phyloP scores from a whole-genome alignment of 2,113 vertebrate genomes.

The Hippocampus comes region DNA sequence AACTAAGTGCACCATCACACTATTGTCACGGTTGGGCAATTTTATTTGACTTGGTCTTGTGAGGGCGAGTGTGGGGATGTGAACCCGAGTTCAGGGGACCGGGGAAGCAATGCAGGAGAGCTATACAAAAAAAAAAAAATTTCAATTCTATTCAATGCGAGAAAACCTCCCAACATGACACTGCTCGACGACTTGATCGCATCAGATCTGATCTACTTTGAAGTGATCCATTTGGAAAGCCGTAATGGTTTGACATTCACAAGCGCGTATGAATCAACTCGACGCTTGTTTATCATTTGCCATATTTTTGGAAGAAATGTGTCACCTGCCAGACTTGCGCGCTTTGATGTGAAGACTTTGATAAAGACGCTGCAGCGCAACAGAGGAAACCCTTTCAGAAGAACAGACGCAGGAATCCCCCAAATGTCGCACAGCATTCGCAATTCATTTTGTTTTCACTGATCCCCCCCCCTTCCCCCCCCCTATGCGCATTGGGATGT shows the following conservation, averaged over 20 bases:
- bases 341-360: slow-evolving; percentile 56
- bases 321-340: slow-evolving; percentile 58
- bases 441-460: neutral
- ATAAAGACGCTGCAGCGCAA: slow-evolving; percentile 32
- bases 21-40: neutral
- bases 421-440: slow-evolving; percentile 22
- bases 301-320: slow-evolving; percentile 49
- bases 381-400: slow-evolving; percentile 66
- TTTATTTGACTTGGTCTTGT: neutral
- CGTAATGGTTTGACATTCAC: slow-evolving; percentile 37
- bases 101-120: too few species aligned
- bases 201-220: slow-evolving; percentile 29
- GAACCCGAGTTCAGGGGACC: too few species aligned
- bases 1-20: neutral
- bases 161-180: neutral
- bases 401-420: slow-evolving; percentile 46
- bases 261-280: slow-evolving; percentile 42
- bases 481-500: neutral
- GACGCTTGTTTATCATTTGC: slow-evolving; percentile 34
- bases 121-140: too few species aligned
- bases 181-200: neutral
- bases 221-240: slow-evolving; percentile 30
- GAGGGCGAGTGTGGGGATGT: too few species aligned
- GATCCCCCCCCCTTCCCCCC: neutral
- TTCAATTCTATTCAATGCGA: neutral